A percentile compares a stretch with the other conserved stretches of the same genome.
phyloP scores from a whole-genome alignment of 2,113 vertebrate genomes.

The Pterocles burchelli region DNA sequence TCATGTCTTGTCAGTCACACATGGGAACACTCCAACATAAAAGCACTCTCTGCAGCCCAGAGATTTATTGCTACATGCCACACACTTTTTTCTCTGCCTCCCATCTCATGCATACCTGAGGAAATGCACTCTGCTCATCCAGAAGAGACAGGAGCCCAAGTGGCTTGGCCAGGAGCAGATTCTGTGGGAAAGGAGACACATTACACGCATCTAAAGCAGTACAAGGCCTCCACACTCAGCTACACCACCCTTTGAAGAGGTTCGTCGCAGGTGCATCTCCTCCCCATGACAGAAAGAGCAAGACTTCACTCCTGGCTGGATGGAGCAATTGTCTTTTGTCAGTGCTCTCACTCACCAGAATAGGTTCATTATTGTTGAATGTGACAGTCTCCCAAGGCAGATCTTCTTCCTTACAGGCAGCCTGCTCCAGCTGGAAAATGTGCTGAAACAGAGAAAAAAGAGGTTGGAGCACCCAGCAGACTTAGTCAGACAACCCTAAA shows the following conservation, averaged over 20 bases:
- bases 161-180: slow-evolving; percentile 78
- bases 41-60: not conserved
- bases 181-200: slow-evolving; percentile 49
- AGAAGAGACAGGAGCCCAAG: slow-evolving; percentile 77
- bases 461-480: not conserved
- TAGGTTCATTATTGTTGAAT: slow-evolving; percentile 77
- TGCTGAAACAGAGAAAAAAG: slow-evolving; percentile 63
- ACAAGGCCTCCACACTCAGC: not conserved
- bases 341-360: slow-evolving; percentile 67
- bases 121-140: slow-evolving; percentile 82
- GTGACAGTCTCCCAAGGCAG: slow-evolving; percentile 73
- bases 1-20: not conserved
- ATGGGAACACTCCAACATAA: not conserved
- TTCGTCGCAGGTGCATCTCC: not conserved
- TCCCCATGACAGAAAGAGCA: not conserved
- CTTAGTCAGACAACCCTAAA: not conserved
- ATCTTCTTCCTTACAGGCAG: slow-evolving; percentile 76
- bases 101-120: slow-evolving; percentile 61
- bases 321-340: not conserved
- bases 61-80: not conserved
- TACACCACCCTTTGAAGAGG: not conserved
- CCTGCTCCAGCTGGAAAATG: slow-evolving; percentile 80
- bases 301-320: not conserved
- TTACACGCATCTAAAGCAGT: not conserved
- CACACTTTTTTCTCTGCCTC: not conserved